These are phyloP conservation scores for Tapirus indicus DNA, from an alignment of 2,797 vertebrate species.

Conservation along the genomic window DNA sequence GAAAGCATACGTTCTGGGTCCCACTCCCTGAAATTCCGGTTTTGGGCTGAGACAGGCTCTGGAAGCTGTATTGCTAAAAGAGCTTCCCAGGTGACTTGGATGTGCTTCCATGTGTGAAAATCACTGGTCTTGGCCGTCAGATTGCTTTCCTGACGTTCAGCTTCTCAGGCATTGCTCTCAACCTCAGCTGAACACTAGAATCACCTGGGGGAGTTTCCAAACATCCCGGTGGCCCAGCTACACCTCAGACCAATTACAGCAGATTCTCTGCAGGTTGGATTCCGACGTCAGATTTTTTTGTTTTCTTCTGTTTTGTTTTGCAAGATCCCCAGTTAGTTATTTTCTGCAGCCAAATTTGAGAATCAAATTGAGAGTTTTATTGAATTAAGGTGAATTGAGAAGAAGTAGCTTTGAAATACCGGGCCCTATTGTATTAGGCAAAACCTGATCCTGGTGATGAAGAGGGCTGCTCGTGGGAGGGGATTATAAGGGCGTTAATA, in stretches of 20 bases:
- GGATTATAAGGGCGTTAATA: not conserved
- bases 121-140: not conserved
- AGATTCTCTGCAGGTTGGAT: not conserved
- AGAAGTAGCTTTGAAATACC: slow-evolving; percentile 38
- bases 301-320: not conserved
- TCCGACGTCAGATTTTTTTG: not conserved
- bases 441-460: not conserved
- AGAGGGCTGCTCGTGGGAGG: not conserved
- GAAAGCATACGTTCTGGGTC: not conserved
- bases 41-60: not conserved
- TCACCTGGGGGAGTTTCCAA: not conserved
- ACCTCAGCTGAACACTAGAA: not conserved
- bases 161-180: not conserved
- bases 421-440: not conserved
- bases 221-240: not conserved
- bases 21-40: not conserved
- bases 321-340: not conserved
- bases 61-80: not conserved
- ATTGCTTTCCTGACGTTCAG: not conserved
- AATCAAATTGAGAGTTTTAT: not conserved
- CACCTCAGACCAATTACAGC: not conserved
- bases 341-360: not conserved
- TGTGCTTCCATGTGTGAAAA: not conserved
- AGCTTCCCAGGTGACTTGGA: not conserved
- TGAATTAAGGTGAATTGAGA: not conserved